Percentiles rank a stretch among this genome's conserved stretches.
Evolutionary conservation across 2,113 vertebrate species (phyloP).

Genomic region (Sporophila hypoxantha): DNA sequence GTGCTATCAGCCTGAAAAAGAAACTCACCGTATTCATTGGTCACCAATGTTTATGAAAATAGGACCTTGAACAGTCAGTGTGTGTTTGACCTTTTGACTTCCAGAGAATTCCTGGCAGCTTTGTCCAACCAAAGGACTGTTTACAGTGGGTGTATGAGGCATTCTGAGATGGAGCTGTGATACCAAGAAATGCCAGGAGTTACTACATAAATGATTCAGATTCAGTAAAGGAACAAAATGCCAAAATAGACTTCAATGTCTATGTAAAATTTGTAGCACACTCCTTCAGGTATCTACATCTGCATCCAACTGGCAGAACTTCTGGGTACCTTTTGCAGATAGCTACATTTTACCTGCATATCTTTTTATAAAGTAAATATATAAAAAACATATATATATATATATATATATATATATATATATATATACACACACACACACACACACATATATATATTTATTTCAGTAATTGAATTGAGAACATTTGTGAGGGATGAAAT

Average conservation of each 20-base stretch:
- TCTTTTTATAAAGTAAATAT: background rate
- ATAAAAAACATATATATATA: background rate
- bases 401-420: no score
- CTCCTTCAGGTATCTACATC: background rate
- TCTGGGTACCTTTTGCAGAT: background rate
- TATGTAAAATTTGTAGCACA: background rate
- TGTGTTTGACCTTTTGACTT: conserved; percentile 22
- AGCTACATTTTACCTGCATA: background rate
- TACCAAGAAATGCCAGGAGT: background rate
- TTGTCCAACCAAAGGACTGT: background rate
- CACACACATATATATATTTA: background rate
- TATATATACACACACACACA: no score
- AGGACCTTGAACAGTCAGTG: background rate
- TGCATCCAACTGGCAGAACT: background rate
- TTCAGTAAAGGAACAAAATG: background rate
- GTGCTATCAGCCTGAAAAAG: background rate
- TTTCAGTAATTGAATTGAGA: conserved; percentile 11
- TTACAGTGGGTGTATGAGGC: background rate
- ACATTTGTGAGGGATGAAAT: conserved; percentile 27
- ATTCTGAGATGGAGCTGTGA: background rate
- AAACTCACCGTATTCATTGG: background rate
- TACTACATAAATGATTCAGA: background rate
- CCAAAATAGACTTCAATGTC: background rate
- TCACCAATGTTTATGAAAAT: background rate
- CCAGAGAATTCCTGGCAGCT: background rate